phyloP scores from a whole-genome alignment of 1,140 invertebrate genomes.

The Eriosoma lanigerum region DNA sequence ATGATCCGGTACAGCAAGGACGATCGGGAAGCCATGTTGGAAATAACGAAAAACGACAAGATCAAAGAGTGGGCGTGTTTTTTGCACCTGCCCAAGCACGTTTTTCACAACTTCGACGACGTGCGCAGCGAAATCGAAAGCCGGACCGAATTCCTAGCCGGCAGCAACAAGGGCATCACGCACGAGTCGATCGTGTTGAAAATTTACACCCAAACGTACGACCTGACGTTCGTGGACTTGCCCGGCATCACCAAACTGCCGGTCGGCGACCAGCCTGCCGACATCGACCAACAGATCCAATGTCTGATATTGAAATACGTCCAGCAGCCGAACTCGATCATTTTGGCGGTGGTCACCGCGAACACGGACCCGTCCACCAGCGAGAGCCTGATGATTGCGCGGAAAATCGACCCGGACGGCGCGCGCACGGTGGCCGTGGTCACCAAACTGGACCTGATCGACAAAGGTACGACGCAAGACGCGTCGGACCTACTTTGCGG shows the following conservation, averaged over 20 bases:
- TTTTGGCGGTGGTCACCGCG: conserved; percentile 93
- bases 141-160: conserved; percentile 72
- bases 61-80: conserved; percentile 75
- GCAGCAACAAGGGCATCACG: conserved; percentile 72
- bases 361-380: conserved; percentile 96
- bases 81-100: conserved; percentile 69
- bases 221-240: conserved; percentile 93
- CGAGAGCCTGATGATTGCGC: conserved; percentile 92
- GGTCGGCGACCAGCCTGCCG: conserved; percentile 89
- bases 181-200: conserved; percentile 71
- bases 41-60: conserved; percentile 68
- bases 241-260: conserved; percentile 94
- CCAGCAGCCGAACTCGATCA: conserved; percentile 86
- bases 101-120: conserved; percentile 69
- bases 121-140: conserved; percentile 74
- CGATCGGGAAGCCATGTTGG: conserved; percentile 7
- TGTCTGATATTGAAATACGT: conserved; percentile 94
- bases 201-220: conserved; percentile 76
- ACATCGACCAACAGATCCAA: conserved; percentile 92
- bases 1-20: conserved; percentile 46
- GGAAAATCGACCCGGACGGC: conserved; percentile 93
- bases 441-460: conserved; percentile 78
- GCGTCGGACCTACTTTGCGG: conserved; percentile 73
- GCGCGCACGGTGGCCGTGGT: conserved; percentile 71
- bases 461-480: conserved; percentile 77